Evolutionary conservation across 2,888 invertebrate species (phyloP), one percentile per base, ranked within the genome.

Genomic region (Syritta pipiens): DNA sequence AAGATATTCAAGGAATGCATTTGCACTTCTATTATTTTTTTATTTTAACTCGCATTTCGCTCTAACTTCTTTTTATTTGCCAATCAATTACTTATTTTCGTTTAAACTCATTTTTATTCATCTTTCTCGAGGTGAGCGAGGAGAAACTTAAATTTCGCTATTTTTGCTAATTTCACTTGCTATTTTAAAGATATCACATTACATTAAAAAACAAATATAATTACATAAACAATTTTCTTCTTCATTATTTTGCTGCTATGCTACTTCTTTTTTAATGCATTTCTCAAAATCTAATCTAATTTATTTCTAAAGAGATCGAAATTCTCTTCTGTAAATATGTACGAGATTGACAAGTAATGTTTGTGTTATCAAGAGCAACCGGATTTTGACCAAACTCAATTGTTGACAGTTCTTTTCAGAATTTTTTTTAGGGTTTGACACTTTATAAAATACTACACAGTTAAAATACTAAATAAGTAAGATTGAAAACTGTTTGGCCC

Each of bases 401-500:
- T 35, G 22, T n/a, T 24, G 35, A 62, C 19, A 48, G 35, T 60
- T 69, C 20, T 69, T 76, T 69, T 59, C 65, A 59, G 57, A 71
- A 37, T 9, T 37, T 5, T 17, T 17, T 17, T 37, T 37, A 17
- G 10, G 37, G 7, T 37, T 14, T 17, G 14, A 37, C 3, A 46
- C 53, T 60, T 48, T 60, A 53, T 44, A 65, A 76, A 37, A 22
- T 53, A 35, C 55, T 35, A 76, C 62, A 77, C 44, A 59, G 24
- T 42, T 30, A 53, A 22, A 57, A 6, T 32, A 63, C 57, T 44
- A 57, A 17, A 77, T 77, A 77, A 77, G 77, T 77, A 77, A 72
- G 77, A 72, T 77, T 77, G 77, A 77, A 77, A 79, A 79, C 79
- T 79, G 79, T 79, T 49, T 68, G 79, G 79, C 74, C 79, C 79